Percentiles rank a stretch among this genome's conserved stretches.
Evolutionary conservation across 1,140 invertebrate genomes (phyloP).

Genomic region (Drosophila ananassae): DNA sequence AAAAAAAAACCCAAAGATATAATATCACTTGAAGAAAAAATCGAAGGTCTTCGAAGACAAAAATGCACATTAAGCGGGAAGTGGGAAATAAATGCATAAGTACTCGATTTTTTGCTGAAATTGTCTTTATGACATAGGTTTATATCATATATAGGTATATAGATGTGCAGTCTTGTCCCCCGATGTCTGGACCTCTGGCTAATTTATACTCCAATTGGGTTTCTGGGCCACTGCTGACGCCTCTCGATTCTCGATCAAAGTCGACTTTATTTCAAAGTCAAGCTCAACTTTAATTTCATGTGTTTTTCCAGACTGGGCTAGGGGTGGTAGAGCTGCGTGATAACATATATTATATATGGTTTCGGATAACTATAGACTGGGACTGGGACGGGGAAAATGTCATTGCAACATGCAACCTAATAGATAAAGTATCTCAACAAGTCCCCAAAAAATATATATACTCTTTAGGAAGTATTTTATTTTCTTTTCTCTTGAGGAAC

Average conservation of each 20-base stretch:
- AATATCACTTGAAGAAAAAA: neutral
- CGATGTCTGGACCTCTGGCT: slow-evolving; percentile 35
- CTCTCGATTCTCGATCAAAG: neutral
- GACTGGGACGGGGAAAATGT: no score
- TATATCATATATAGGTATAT: neutral
- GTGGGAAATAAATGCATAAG: slow-evolving; percentile 14
- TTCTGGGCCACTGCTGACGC: slow-evolving; percentile 55
- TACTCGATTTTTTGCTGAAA: slow-evolving; percentile 8
- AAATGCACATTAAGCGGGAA: slow-evolving; percentile 22
- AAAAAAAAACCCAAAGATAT: slow-evolving; percentile 7
- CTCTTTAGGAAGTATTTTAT: no score
- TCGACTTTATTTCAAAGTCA: slow-evolving; percentile 37
- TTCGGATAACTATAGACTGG: neutral
- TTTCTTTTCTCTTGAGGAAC: no score
- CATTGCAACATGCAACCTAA: no score
- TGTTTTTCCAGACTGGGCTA: neutral
- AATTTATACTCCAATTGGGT: slow-evolving; percentile 50
- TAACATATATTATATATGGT: neutral
- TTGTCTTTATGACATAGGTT: slow-evolving; percentile 2
- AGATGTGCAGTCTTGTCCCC: neutral
- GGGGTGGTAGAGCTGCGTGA: no score
- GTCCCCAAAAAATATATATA: no score
- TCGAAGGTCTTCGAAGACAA: slow-evolving; percentile 1
- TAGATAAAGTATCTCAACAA: no score
- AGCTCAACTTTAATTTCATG: slow-evolving; percentile 21